Base-by-base conservation (phyloP, 2,113 vertebrate species). In the Paracyprichromis sp. region DNA sequence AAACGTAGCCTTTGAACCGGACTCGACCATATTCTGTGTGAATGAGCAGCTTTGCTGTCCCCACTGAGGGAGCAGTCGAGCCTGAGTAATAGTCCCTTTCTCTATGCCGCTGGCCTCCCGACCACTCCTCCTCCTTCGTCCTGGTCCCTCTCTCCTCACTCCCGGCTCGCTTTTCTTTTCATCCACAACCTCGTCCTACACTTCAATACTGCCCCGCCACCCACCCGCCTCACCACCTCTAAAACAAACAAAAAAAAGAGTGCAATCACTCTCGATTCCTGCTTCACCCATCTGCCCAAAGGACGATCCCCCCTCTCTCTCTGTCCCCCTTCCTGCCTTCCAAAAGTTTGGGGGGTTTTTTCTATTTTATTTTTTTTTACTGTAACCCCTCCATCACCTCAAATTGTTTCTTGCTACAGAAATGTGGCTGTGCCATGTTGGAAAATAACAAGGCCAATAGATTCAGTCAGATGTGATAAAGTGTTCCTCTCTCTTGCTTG, bases 71-170 rank as follows among this genome's bases (percentile, higher is more conserved):
- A 82, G 88, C 94, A 93, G 94, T 94, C 86, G 76, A 76, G 90
- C 95, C 91, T 91, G 90, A 93, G 93, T 94, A 95, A 95, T 92
- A 12, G 85, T 90, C 90, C 90, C 85, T 90, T 92, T 94, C 93
- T 93, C 86, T 92, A 16, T 2, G 83, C 88, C 89, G 34, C 90
- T 91, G 88, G 90, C 93, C 93, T 89, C 91, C 84, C 71, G 36
- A 88, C 84, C 89, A 83, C 83, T 76, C 89, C 89, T 40, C 80
- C 87, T 85, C 63, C 86, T 80, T 43, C 66, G 8, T 54, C 54
- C 66, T 80, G 73, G n/a, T 86, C 84, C 83, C 79, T 83, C 84
- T 38, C 89, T 69, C 79, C 71, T 83, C 88, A 43, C 82, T 83
- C 61, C 53, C n/a, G 26, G 36, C 61, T 93, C 40, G 6, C 89